Percentiles rank a stretch among this genome's conserved stretches.
Evolutionary conservation across 2,888 invertebrate species (phyloP).

Genomic region (Papilio gigon): DNA sequence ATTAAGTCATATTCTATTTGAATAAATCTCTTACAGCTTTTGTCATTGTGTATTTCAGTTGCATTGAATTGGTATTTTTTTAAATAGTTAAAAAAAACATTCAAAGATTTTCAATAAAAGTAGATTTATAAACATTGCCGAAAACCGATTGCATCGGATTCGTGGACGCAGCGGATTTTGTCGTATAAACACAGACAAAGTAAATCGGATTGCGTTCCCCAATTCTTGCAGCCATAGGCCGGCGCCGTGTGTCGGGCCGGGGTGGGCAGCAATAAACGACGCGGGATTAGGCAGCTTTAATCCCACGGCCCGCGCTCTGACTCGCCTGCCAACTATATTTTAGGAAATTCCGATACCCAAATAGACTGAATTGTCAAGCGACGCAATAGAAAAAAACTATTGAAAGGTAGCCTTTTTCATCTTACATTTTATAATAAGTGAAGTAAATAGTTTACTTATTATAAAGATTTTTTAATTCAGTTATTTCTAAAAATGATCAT

Average conservation of each 20-base stretch:
- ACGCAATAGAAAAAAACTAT: background rate
- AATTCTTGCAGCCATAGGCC: conserved; percentile 4
- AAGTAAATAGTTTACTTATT: no score
- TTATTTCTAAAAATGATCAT: no score
- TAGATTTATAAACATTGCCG: background rate
- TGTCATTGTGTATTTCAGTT: no score
- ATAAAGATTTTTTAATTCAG: no score
- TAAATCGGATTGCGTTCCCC: conserved; percentile 32
- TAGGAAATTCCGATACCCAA: background rate
- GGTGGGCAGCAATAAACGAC: conserved; percentile 51
- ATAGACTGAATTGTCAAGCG: background rate
- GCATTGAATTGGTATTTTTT: no score
- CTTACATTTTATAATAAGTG: no score
- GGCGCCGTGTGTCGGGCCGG: conserved; percentile 49
- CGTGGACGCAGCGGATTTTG: conserved; percentile 29
- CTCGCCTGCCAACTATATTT: conserved; percentile 3
- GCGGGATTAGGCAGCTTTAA: conserved; percentile 57
- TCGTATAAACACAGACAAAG: background rate
- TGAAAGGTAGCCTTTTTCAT: no score
- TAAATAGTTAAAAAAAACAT: no score
- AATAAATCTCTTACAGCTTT: no score
- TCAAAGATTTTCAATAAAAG: background rate
- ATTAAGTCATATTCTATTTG: no score
- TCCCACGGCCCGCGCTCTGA: conserved; percentile 52
- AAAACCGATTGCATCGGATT: background rate